A percentile compares a stretch with the other conserved stretches of the same genome.
Conservation (phyloP, 2,888 invertebrate species). For the Thymelicus acteon region DNA sequence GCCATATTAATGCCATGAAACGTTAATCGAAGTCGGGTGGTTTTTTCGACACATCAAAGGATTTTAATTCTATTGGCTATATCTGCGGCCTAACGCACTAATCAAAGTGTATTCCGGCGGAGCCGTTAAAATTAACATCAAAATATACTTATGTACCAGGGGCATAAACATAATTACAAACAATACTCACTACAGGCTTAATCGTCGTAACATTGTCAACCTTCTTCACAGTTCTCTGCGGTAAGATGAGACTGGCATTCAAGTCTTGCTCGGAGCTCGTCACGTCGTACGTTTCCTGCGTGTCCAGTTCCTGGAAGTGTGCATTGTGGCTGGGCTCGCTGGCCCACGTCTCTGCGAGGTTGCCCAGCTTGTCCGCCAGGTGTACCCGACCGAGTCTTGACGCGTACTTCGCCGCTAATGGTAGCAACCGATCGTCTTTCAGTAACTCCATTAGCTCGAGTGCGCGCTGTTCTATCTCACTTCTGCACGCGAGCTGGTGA, state of each 20-base stretch:
- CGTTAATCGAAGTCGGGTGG: no score
- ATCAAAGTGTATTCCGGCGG: no score
- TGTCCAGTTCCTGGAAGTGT: slow-evolving; percentile 68
- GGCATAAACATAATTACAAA: neutral
- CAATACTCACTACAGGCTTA: slow-evolving; percentile 71
- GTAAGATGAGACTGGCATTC: slow-evolving; percentile 75
- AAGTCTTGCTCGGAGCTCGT: slow-evolving; percentile 64
- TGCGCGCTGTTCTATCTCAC: slow-evolving; percentile 93
- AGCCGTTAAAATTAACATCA: no score
- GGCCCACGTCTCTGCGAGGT: slow-evolving; percentile 80
- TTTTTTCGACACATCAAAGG: no score
- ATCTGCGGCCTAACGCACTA: no score
- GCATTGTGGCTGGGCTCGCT: slow-evolving; percentile 60
- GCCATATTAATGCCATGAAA: no score
- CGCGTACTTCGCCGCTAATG: slow-evolving; percentile 95
- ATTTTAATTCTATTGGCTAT: no score
- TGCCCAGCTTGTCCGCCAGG: slow-evolving; percentile 90
- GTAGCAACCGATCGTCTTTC: slow-evolving; percentile 90
- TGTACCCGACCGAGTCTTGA: slow-evolving; percentile 90
- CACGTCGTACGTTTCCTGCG: slow-evolving; percentile 73
- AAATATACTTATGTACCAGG: no score
- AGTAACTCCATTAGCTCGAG: slow-evolving; percentile 94
- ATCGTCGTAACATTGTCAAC: slow-evolving; percentile 63
- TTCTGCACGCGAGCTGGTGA: slow-evolving; percentile 91
- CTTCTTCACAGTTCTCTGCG: slow-evolving; percentile 69